Percentiles rank a stretch among this genome's conserved stretches.
Conservation (phyloP, 2,888 invertebrate genomes). For the Lordiphosa fenestrarum region DNA sequence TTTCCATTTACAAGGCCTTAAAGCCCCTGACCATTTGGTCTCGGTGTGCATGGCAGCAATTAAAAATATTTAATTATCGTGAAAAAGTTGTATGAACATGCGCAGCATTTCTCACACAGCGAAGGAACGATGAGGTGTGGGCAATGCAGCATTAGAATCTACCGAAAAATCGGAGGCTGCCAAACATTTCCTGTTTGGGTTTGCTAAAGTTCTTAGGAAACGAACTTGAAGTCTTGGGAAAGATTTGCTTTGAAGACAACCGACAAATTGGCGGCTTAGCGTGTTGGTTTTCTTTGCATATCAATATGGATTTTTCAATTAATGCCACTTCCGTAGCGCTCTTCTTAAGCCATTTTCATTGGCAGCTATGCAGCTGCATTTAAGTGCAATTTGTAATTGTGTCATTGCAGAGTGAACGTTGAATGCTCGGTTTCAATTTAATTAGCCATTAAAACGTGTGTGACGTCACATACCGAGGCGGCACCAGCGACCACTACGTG, state of each 20-base stretch:
- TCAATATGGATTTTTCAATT: conserved; percentile 1
- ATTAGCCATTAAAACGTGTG: conserved; percentile 69
- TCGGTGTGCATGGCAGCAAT: conserved; percentile 70
- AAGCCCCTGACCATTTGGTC: too few relatives aligned
- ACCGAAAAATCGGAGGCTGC: conserved; percentile 54
- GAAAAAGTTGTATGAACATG: conserved; percentile 72
- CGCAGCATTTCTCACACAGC: conserved; percentile 68
- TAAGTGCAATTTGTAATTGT: conserved; percentile 74
- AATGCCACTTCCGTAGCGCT: conserved; percentile 8
- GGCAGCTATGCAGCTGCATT: conserved; percentile 45
- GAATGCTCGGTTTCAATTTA: conserved; percentile 62
- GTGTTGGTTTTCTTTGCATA: too few relatives aligned
- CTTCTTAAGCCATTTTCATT: conserved; percentile 24
- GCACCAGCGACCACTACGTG: conserved; percentile 41
- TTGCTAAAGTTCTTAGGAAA: conserved; percentile 44
- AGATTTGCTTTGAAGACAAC: conserved; percentile 19
- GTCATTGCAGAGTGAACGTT: conserved; percentile 43
- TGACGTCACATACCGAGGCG: conserved; percentile 65
- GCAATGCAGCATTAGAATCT: conserved; percentile 54
- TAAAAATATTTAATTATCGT: conserved; percentile 75
- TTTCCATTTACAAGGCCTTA: not conserved
- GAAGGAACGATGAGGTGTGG: conserved; percentile 10
- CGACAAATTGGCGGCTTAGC: conserved; percentile 4
- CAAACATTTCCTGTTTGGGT: conserved; percentile 64
- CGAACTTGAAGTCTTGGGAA: conserved; percentile 47